phyloP scores from a whole-genome alignment of 2,113 vertebrate species.

The Anoura caudifer region DNA sequence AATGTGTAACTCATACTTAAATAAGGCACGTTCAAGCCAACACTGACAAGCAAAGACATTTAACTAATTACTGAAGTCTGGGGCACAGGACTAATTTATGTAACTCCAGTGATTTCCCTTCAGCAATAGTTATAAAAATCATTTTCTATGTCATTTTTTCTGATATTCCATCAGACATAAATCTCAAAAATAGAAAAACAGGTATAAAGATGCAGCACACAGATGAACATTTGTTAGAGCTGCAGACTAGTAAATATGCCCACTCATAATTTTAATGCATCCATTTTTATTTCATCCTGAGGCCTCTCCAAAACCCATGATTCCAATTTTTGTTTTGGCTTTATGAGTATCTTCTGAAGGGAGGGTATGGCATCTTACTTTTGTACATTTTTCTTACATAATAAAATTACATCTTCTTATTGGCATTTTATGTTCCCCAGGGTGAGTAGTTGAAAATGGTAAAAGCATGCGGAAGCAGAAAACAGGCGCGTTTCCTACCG shows the following conservation, averaged over 20 bases:
- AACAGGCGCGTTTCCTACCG: neutral
- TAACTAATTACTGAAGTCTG: slow-evolving; percentile 6
- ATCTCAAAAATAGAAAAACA: slow-evolving; percentile 28
- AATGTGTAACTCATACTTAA: neutral
- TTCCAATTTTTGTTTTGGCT: neutral
- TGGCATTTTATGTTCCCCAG: neutral
- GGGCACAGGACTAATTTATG: neutral
- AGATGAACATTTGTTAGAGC: slow-evolving; percentile 16
- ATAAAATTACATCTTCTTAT: neutral
- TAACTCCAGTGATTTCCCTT: neutral
- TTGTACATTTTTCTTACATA: neutral
- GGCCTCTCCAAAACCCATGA: neutral
- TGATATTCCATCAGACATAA: slow-evolving; percentile 23
- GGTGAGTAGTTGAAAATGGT: neutral
- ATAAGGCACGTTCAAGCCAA: neutral
- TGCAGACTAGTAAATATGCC: neutral
- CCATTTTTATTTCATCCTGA: neutral
- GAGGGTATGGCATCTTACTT: neutral
- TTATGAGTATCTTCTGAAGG: neutral
- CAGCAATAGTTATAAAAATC: neutral
- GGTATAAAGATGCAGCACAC: neutral
- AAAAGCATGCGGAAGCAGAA: neutral
- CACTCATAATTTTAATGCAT: slow-evolving; percentile 18
- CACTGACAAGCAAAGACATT: neutral
- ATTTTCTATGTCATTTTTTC: slow-evolving; percentile 45